Conservation (phyloP, 1,140 invertebrate genomes). For the Drosophila nannoptera region DNA sequence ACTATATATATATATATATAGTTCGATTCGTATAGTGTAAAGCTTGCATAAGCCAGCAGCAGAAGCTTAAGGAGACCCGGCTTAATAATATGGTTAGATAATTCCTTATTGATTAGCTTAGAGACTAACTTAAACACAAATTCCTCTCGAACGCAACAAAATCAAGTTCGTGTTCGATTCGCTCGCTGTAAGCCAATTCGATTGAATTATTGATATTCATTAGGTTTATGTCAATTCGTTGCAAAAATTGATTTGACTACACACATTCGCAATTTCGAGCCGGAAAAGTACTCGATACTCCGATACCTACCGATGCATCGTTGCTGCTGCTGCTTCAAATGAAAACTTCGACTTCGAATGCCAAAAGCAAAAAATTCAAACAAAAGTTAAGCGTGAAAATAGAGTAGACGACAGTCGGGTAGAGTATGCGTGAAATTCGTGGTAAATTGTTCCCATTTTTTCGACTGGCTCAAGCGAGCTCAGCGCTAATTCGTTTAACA, state of each 20-base stretch:
- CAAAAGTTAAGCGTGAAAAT: background rate
- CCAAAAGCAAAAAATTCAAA: slow-evolving; percentile 6
- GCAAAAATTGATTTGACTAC: slow-evolving; percentile 39
- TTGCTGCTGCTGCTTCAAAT: slow-evolving; percentile 42
- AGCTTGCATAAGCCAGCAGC: slow-evolving; percentile 37
- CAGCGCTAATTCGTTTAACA: slow-evolving; percentile 62
- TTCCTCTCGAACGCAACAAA: slow-evolving; percentile 33
- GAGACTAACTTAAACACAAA: slow-evolving; percentile 25
- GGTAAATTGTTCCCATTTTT: background rate
- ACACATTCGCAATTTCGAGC: slow-evolving; percentile 49
- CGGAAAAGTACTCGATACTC: slow-evolving; percentile 1
- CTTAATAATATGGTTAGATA: background rate
- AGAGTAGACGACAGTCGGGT: background rate
- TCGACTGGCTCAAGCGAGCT: slow-evolving; percentile 10
- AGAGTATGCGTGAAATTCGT: background rate
- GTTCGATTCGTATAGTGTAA: background rate
- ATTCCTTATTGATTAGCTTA: slow-evolving; percentile 4
- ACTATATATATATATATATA: slow-evolving; percentile 14
- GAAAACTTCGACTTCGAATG: background rate
- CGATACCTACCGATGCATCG: slow-evolving; percentile 66
- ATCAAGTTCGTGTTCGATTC: slow-evolving; percentile 14
- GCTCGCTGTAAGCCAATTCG: slow-evolving; percentile 16
- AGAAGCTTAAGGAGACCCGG: slow-evolving; percentile 22
- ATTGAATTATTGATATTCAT: slow-evolving; percentile 1
- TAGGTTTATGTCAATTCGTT: background rate